Base-by-base conservation (phyloP, 1,140 invertebrate species). In the Cotesia glomerata region DNA sequence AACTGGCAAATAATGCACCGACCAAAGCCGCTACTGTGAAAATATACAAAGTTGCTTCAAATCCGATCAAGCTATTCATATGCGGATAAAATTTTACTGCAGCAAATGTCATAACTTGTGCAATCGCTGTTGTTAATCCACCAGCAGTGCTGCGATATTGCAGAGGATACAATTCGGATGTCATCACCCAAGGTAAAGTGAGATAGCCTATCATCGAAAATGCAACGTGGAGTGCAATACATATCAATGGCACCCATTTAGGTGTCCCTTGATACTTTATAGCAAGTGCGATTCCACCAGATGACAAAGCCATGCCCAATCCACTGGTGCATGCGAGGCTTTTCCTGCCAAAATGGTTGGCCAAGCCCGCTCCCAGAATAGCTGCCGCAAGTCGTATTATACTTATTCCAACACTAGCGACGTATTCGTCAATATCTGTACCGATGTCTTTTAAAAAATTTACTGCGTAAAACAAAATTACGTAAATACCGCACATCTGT, bases 401-500 rank as follows among this genome's bases (percentile, higher is more conserved):
- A 0, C 93, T 94, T 1, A 96, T 91, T 8, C 93, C 91, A 49
- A 96, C 93, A 0, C 93, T 92, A 0, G 91, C 90, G 0, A 91
- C 84, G 75, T 91, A 91, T 52, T 91, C 91, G 74, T 95, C 90
- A 1, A 94, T 85, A 68, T 88, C 88, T 7, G 91, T 87, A 3
- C 91, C 90, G 13, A 92, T 90, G 5, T 92, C 89, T 72, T 91
- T 88, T 77, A 93, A 91, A 76, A 94, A 90, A 68, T 89, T 90
- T 0, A 94, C 91, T 0, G 91, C 91, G 76, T 94, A 95, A 80
- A 93, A 95, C 45, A 95, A 86, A 5, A 95, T 90, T 1, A 93
- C 91, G 83, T 95, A 93, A 14, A 93, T 92, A 3, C 92, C 92
- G 0, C 90, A 91, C 62, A 91, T 86, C 77, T 93, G 91, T 88